These are phyloP conservation scores for Sphecodes monilicornis DNA, from an alignment of 2,888 invertebrate genomes.

Conservation along the genomic window DNA sequence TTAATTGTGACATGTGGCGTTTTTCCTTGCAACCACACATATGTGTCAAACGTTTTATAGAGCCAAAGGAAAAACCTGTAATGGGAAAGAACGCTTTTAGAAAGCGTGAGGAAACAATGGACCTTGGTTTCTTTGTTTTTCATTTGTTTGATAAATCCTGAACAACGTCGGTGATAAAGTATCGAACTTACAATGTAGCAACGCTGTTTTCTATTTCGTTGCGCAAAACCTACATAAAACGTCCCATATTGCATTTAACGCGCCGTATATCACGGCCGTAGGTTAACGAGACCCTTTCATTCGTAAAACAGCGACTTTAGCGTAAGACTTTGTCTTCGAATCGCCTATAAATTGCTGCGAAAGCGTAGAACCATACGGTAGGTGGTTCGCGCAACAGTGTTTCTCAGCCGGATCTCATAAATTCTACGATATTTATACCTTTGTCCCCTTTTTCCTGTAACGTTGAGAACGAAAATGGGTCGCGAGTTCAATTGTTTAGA, in stretches of 20 bases:
- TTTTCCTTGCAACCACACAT: too few species aligned
- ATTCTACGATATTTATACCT: conserved; percentile 33
- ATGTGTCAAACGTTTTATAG: background rate
- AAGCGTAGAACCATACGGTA: background rate
- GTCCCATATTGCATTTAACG: background rate
- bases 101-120: background rate
- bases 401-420: conserved; percentile 6
- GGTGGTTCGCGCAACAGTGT: background rate
- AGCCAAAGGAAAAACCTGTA: background rate
- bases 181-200: background rate
- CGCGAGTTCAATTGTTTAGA: conserved; percentile 36
- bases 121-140: background rate
- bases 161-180: background rate
- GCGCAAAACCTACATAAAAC: background rate
- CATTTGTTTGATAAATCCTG: background rate
- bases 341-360: conserved; percentile 29
- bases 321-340: conserved; percentile 35
- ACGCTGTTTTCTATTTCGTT: background rate
- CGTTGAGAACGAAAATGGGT: conserved; percentile 13
- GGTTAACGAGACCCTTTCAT: background rate
- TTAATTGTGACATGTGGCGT: too few species aligned
- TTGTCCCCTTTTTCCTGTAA: conserved; percentile 1
- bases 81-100: background rate
- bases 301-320: background rate
- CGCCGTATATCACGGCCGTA: background rate